These are phyloP conservation scores for Camponotus floridanus DNA, from an alignment of 1,140 invertebrate species.

Conservation along the genomic window DNA sequence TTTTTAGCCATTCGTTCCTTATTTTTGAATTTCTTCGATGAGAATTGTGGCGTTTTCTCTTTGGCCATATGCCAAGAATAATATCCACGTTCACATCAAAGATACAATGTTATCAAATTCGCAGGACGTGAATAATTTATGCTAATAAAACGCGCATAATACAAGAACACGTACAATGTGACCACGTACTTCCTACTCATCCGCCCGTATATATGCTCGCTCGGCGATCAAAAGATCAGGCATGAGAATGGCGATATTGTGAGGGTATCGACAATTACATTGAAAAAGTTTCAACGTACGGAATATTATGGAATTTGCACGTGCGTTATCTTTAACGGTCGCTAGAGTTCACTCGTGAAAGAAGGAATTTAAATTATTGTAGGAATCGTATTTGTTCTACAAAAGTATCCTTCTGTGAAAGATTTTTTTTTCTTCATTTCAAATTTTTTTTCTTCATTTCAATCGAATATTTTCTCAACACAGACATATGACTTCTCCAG, in stretches of 20 bases:
- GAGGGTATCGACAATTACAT: constrained; percentile 5
- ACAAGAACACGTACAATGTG: constrained; percentile 18
- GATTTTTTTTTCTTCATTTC: not conserved
- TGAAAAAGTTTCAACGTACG: not conserved
- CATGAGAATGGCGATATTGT: not conserved
- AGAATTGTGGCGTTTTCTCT: not conserved
- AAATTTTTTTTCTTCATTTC: too few species aligned
- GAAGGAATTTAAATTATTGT: not conserved
- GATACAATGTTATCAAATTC: constrained; percentile 63
- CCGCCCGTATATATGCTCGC: constrained; percentile 61
- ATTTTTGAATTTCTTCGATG: not conserved
- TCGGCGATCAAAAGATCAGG: constrained; percentile 47
- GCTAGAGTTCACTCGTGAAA: not conserved
- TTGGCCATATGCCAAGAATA: constrained; percentile 65
- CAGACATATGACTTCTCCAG: not conserved
- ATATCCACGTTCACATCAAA: constrained; percentile 66
- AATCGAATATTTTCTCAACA: not conserved
- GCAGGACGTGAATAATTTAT: constrained; percentile 60
- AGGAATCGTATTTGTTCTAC: not conserved
- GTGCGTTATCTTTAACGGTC: not conserved
- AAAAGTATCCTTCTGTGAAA: not conserved
- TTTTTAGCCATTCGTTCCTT: too few species aligned
- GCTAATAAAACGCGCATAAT: constrained; percentile 43
- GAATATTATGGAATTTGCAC: constrained; percentile 39
- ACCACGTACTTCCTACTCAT: constrained; percentile 54